Evolutionary conservation across 1,140 invertebrate genomes (phyloP).

Genomic region (Drosophila triauraria): DNA sequence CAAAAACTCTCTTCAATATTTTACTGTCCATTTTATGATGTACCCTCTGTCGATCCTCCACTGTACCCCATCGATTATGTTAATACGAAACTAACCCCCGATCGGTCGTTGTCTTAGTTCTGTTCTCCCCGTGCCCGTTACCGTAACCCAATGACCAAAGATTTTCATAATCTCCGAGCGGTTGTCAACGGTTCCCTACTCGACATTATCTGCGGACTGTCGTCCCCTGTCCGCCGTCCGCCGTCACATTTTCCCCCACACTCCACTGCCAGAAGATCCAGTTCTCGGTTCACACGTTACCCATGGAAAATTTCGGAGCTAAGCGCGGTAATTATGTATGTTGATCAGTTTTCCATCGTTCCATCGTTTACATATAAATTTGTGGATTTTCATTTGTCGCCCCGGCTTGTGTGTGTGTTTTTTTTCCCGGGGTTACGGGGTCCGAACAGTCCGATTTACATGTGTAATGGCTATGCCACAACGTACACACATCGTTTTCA

Average conservation of each 20-base stretch:
- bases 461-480: slow-evolving; percentile 32
- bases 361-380: slow-evolving; percentile 68
- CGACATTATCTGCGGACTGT: slow-evolving; percentile 53
- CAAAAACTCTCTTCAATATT: background rate
- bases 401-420: slow-evolving; percentile 7
- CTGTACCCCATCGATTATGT: slow-evolving; percentile 74
- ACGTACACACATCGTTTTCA: slow-evolving; percentile 35
- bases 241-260: slow-evolving; percentile 22
- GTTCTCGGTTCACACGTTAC: slow-evolving; percentile 65
- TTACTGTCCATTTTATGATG: background rate
- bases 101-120: slow-evolving; percentile 30
- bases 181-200: slow-evolving; percentile 48
- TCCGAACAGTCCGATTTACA: slow-evolving; percentile 36
- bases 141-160: slow-evolving; percentile 55
- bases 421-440: background rate
- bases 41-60: background rate
- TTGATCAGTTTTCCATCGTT: slow-evolving; percentile 62
- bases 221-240: background rate
- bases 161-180: slow-evolving; percentile 67
- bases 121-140: slow-evolving; percentile 14
- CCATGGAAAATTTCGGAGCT: slow-evolving; percentile 56
- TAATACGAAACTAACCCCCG: slow-evolving; percentile 62
- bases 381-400: slow-evolving; percentile 50
- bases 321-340: slow-evolving; percentile 52
- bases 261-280: slow-evolving; percentile 7